Conservation (phyloP, 2,113 vertebrate species). For the Haemorhous mexicanus region DNA sequence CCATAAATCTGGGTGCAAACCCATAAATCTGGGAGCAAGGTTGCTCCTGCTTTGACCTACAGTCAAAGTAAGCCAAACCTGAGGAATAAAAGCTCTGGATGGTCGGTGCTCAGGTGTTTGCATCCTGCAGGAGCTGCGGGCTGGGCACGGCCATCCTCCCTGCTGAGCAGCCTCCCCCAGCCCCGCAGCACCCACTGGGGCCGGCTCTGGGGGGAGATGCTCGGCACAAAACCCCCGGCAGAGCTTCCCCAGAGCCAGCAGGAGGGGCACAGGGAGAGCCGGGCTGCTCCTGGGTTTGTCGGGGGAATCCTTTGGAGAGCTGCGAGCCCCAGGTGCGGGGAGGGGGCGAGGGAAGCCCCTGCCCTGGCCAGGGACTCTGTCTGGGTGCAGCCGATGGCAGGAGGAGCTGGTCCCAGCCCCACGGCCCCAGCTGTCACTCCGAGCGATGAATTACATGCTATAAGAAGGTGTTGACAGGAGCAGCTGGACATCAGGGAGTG, state of each 20-base stretch:
- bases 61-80: not conserved
- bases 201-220: not conserved
- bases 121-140: not conserved
- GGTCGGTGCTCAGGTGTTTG: rapidly evolving
- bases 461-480: conserved; percentile 98
- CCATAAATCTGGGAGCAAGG: not conserved
- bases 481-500: conserved; percentile 93
- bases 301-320: conserved; percentile 29
- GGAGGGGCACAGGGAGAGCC: not conserved
- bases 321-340: conserved; percentile 55
- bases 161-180: too few relatives aligned
- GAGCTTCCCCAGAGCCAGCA: not conserved
- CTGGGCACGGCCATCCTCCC: too few relatives aligned
- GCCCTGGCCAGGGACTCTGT: conserved; percentile 46
- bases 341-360: conserved; percentile 36
- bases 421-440: conserved; percentile 90
- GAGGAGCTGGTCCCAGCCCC: conserved; percentile 85
- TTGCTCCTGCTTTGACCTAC: not conserved
- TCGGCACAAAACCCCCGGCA: too few relatives aligned
- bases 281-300: not conserved
- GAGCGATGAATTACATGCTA: conserved; percentile 91
- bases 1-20: not conserved
- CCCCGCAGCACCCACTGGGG: not conserved
- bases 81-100: not conserved
- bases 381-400: conserved; percentile 83